Conservation (phyloP, 2,888 invertebrate genomes). For the Anodontia alba region DNA sequence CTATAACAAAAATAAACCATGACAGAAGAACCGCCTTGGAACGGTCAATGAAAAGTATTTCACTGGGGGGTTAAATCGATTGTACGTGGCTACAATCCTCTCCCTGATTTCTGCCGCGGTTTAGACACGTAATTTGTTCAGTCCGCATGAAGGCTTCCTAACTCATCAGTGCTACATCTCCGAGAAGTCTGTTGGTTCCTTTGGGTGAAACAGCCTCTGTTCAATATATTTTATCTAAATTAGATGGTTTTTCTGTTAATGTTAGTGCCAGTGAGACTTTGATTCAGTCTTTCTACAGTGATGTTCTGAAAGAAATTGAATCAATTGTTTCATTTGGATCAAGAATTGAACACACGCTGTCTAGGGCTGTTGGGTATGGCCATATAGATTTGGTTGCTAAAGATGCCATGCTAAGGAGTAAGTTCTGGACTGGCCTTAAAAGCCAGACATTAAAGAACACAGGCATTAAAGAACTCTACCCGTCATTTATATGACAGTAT, state of each 20-base stretch:
- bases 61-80: too few relatives aligned
- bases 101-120: too few relatives aligned
- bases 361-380: conserved; percentile 31
- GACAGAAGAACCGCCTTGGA: too few relatives aligned
- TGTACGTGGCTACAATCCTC: too few relatives aligned
- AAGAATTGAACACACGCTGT: conserved; percentile 32
- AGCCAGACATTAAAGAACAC: conserved; percentile 27
- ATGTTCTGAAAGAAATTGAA: conserved; percentile 27
- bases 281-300: conserved; percentile 43
- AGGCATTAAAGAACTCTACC: conserved; percentile 34
- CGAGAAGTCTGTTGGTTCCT: conserved; percentile 32
- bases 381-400: conserved; percentile 30
- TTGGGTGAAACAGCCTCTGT: conserved; percentile 31
- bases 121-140: too few relatives aligned
- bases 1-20: too few relatives aligned
- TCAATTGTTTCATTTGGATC: conserved; percentile 43
- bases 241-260: conserved; percentile 32
- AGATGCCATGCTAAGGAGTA: conserved; percentile 39
- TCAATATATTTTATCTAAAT: conserved; percentile 23
- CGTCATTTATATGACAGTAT: conserved; percentile 45
- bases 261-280: conserved; percentile 35
- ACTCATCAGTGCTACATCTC: too few relatives aligned
- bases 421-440: conserved; percentile 39
- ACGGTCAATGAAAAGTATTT: too few relatives aligned
- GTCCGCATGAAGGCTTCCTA: too few relatives aligned